phyloP scores from a whole-genome alignment of 2,113 vertebrate genomes.

The Haliaeetus leucogaster region DNA sequence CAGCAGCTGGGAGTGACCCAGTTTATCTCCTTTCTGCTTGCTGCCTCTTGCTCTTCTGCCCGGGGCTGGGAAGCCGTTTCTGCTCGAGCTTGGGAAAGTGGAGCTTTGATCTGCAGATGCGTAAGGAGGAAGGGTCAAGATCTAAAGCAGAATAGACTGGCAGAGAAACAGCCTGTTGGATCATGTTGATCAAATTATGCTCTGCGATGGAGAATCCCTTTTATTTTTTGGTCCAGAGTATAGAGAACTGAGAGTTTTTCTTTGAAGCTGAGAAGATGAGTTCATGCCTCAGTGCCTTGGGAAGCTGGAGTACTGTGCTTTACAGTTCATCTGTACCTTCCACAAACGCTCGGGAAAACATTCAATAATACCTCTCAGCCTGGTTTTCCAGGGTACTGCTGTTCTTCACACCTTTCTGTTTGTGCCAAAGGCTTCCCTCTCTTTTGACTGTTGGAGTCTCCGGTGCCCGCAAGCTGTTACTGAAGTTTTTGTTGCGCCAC shows the following conservation, averaged over 20 bases:
- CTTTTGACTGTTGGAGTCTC: neutral
- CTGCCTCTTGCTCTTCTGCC: neutral
- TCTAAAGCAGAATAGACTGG: neutral
- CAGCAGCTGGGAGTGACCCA: neutral
- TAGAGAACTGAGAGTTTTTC: neutral
- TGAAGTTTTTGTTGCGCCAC: accelerated
- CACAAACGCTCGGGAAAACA: neutral
- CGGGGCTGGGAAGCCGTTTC: neutral
- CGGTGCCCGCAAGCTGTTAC: neutral
- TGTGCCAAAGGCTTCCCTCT: neutral
- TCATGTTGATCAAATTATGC: neutral
- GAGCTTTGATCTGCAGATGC: constrained; percentile 47
- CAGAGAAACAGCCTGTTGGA: neutral
- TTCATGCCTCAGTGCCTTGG: neutral
- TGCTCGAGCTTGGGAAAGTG: neutral
- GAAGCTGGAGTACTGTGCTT: neutral
- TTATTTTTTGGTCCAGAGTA: neutral
- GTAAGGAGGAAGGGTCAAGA: neutral
- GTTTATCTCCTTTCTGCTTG: neutral
- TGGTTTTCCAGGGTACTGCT: neutral
- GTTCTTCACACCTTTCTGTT: neutral
- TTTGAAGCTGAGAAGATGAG: constrained; percentile 29
- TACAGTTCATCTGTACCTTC: neutral
- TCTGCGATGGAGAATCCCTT: neutral
- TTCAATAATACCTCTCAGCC: neutral